Base-by-base conservation (phyloP, 2,888 invertebrate species). In the Anarsia innoxiella region DNA sequence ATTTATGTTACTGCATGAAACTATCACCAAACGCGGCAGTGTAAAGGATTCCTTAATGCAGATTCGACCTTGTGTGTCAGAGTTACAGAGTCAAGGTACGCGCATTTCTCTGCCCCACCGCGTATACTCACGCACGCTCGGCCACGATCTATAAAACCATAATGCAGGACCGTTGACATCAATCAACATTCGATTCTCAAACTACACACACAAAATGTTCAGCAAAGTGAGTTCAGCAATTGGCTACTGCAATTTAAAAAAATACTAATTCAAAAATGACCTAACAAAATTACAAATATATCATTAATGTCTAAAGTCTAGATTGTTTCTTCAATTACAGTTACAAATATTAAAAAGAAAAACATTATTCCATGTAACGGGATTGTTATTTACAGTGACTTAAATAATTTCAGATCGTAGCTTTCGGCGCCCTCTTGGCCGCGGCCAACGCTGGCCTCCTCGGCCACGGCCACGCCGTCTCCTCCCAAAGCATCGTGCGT, bases 391-490 rank as follows among this genome's bases (percentile, higher is more conserved):
- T n/a, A n/a, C n/a, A n/a, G n/a, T n/a, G n/a, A n/a, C n/a, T n/a
- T n/a, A n/a, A n/a, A 19, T 5, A 19, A 19, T 33, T 59, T 30
- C 58, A 86, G 86, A 74, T 82, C 45, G 44, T 84, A 50, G 66
- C 76, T 39, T 53, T 86, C 44, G 59, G 72, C 41, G 70, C 68
- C 31, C 45, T 86, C 37, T 46, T 86, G 64, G 70, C 73, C 16
- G 65, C 84, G n/a, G 77, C 80, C 42, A 78, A 67, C 48, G 87
- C 86, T 29, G 86, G 87, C 23, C 59, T 82, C 23, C 59, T 62
- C 30, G 71, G 68, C 2, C 69, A 68, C 41, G 73, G 69, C 2
- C 68, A 66, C 42, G 74, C 73, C 36, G 62, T 71, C 31, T 77
- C 77, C 8, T 71, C 68, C 32, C 75, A 76, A 41, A 72, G 66